Conservation (phyloP, 2,113 vertebrate genomes). For the Tapirus terrestris region DNA sequence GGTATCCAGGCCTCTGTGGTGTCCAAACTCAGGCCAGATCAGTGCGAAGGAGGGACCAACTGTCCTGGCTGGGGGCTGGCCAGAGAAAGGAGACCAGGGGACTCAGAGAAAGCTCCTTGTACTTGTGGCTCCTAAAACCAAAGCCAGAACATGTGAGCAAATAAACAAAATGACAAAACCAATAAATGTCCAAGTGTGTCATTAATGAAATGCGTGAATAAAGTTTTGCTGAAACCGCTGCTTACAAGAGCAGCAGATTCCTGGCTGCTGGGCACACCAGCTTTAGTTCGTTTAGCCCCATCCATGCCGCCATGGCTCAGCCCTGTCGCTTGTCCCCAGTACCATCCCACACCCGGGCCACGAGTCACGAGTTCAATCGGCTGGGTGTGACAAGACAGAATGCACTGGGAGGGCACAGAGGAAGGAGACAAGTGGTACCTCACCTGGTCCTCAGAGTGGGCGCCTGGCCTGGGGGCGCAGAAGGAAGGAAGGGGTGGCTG, state of each 20-base stretch:
- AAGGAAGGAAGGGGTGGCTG: neutral
- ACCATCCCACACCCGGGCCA: neutral
- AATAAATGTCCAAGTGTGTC: neutral
- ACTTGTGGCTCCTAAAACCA: neutral
- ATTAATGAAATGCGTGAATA: neutral
- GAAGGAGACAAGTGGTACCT: neutral
- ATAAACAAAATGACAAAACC: neutral
- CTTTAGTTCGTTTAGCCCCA: neutral
- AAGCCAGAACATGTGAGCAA: neutral
- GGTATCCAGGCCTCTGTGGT: neutral
- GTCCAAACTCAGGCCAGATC: neutral
- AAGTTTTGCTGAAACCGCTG: neutral
- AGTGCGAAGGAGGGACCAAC: neutral
- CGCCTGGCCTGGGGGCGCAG: neutral
- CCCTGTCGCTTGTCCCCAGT: neutral
- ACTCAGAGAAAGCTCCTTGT: neutral
- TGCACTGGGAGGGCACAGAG: neutral
- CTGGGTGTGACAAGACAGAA: neutral
- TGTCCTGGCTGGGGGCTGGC: neutral
- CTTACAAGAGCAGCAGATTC: neutral
- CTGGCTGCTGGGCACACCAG: neutral
- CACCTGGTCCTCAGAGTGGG: neutral
- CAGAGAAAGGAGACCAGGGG: neutral
- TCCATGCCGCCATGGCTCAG: rapidly evolving
- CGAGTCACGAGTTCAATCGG: neutral